phyloP scores from a whole-genome alignment of 2,797 vertebrate genomes.

The Craterocephalus amniculus region DNA sequence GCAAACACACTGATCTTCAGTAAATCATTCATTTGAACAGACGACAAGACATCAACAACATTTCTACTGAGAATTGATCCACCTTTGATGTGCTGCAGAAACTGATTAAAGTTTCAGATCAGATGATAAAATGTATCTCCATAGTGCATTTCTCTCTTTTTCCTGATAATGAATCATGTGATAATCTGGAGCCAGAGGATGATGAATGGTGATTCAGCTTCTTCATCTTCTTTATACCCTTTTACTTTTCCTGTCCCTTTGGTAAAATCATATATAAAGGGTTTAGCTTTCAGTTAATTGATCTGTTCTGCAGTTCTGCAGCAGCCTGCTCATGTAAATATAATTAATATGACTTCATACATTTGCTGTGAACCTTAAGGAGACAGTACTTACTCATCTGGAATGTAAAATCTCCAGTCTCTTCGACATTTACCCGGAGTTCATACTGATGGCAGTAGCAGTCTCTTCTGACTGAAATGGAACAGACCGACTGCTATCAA shows the following conservation, averaged over 20 bases:
- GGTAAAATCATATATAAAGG: neutral
- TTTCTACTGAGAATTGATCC: neutral
- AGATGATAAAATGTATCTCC: constrained; percentile 1
- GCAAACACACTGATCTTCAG: neutral
- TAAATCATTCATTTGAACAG: constrained; percentile 6
- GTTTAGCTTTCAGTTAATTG: neutral
- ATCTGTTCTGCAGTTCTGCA: neutral
- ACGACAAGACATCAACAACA: neutral
- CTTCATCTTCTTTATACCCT: neutral
- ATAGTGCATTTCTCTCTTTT: neutral
- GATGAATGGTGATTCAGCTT: constrained; percentile 8
- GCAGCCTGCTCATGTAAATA: neutral
- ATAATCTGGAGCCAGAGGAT: constrained; percentile 8
- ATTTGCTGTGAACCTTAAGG: constrained; percentile 1
- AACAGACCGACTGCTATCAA: neutral
- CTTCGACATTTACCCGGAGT: neutral
- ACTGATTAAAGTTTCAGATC: constrained; percentile 16
- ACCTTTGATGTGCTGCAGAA: constrained; percentile 6
- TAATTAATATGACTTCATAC: neutral
- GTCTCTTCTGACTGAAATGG: neutral
- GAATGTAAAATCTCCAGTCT: constrained; percentile 1
- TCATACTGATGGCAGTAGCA: neutral
- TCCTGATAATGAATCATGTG: constrained; percentile 24
- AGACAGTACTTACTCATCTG: constrained; percentile 16
- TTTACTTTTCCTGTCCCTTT: neutral